Evolutionary conservation across 2,797 vertebrate species (phyloP).

Genomic region (Eospalax fontanierii): DNA sequence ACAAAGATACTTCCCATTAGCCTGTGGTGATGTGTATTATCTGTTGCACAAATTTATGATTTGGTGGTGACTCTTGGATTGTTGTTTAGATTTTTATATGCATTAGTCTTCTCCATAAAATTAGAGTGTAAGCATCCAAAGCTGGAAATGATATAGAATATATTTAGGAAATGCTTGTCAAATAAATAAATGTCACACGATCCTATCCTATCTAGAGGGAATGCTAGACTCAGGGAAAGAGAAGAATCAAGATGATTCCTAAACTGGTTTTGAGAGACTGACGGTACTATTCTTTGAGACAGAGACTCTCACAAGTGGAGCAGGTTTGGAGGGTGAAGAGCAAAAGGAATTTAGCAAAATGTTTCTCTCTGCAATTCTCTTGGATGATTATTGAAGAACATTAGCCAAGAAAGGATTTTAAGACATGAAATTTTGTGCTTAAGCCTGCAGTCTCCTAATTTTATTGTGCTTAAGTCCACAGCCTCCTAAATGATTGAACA

Average conservation of each 20-base stretch:
- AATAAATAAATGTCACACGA: background rate
- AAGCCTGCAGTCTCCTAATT: background rate
- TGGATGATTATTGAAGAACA: background rate
- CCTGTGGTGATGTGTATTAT: background rate
- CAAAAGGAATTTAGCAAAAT: background rate
- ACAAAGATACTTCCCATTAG: constrained; percentile 24
- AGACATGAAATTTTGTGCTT: background rate
- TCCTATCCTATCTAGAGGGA: background rate
- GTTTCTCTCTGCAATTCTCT: background rate
- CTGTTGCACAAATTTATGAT: background rate
- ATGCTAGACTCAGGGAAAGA: background rate
- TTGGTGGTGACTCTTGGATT: background rate
- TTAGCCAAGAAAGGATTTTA: background rate
- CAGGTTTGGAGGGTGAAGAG: background rate
- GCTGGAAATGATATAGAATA: background rate
- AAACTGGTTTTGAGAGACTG: background rate
- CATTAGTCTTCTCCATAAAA: background rate
- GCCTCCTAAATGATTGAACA: background rate
- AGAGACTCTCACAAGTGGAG: background rate
- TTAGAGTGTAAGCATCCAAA: constrained; percentile 31
- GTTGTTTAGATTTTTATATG: background rate
- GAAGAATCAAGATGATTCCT: background rate
- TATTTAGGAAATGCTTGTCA: background rate
- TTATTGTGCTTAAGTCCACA: background rate
- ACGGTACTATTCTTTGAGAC: background rate